Base-by-base conservation (phyloP, 2,797 vertebrate genomes). In the Pteronotus mesoamericanus region DNA sequence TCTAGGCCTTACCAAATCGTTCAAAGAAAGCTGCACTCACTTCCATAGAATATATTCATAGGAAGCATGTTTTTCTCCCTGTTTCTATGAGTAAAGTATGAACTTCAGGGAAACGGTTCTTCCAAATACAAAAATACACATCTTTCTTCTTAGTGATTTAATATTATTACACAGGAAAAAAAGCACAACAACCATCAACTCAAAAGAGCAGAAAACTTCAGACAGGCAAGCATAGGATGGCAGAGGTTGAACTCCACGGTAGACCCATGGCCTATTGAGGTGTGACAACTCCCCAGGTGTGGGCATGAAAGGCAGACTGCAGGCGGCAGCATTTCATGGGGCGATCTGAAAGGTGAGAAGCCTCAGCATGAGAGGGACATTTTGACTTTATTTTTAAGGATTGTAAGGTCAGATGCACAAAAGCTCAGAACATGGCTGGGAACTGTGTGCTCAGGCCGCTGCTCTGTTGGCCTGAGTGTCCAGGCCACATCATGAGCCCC, bases 51-150 rank as follows among this genome's bases (percentile, higher is more conserved):
- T 55, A 79, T 74, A 57, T 77, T 71, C 39, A 51, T 32, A 89
- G 48, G 24, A 87, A 95, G 44, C 9, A 26, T 26, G 16, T 39
- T 74, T 83, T n/a, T 42, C 61, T 59, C 79, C 78, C 46, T 71
- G 5, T 53, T 71, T 55, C n/a, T 32, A 75, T 83, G 32, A 91
- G 51, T 85, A 24, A 88, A 74, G 55, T 34, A 37, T 14, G 69
- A 80, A 68, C 39, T 18, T 53, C 42, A 0, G 39, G 24, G 42
- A 57, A 44, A 26, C 5, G 57, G 32, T 3, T 55, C 59, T 92
- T 82, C 77, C 83, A 72, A 94, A 75, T 72, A 96, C 44, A 94
- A 95, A 97, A 95, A 53, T 84, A 92, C 93, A 92, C 79, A 68
- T 77, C n/a, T 66, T 48, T 44, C 59, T 59, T 71, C 29, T 32